Conservation (phyloP, 2,113 vertebrate species). For the Rhombomys opimus region DNA sequence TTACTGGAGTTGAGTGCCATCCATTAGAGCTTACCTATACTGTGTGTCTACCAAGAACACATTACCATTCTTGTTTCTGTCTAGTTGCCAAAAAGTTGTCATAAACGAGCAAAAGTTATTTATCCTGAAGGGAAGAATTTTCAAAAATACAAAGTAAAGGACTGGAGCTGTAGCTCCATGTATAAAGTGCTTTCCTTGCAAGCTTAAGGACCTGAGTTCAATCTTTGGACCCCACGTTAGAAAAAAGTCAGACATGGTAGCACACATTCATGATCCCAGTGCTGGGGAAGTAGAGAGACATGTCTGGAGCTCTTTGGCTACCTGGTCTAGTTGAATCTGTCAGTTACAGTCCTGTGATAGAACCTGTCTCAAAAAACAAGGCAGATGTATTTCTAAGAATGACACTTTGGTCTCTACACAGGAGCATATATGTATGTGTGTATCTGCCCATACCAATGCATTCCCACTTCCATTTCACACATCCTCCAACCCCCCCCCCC, state of each 20-base stretch:
- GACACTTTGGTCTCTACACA: background rate
- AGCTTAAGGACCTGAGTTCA: background rate
- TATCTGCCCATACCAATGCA: background rate
- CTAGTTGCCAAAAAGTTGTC: background rate
- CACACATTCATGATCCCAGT: background rate
- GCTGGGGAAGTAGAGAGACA: background rate
- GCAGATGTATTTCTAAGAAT: background rate
- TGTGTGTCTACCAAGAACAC: background rate
- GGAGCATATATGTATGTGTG: background rate
- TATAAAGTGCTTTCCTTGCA: background rate
- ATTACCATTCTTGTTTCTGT: background rate
- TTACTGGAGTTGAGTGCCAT: background rate
- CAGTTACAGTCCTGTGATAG: background rate
- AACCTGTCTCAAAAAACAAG: background rate
- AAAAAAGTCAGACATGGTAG: background rate
- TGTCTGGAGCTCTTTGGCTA: background rate
- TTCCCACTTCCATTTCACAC: background rate
- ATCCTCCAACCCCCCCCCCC: background rate
- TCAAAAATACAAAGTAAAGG: slow-evolving; percentile 22
- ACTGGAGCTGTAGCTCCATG: background rate
- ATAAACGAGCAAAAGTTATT: background rate
- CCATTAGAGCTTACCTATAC: background rate
- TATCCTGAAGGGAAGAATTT: background rate
- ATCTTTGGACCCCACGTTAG: background rate
- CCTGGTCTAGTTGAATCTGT: background rate